These are phyloP conservation scores for Lycodopsis pacificus DNA, from an alignment of 2,797 vertebrate species.

Conservation along the genomic window DNA sequence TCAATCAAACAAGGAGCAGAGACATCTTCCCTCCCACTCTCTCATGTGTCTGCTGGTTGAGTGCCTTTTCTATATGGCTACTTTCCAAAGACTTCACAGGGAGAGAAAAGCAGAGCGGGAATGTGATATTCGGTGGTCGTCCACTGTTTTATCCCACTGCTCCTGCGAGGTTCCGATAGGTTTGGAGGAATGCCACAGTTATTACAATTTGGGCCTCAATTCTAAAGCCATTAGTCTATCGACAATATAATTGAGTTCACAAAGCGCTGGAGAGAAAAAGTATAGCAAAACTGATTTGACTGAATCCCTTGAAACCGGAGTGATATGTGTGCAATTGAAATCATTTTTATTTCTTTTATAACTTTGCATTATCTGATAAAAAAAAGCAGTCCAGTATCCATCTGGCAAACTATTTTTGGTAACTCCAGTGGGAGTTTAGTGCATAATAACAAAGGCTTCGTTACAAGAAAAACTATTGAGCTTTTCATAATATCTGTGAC, in stretches of 20 bases:
- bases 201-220: constrained; percentile 54
- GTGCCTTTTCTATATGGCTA: constrained; percentile 43
- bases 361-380: constrained; percentile 40
- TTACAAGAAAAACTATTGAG: constrained; percentile 54
- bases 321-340: constrained; percentile 38
- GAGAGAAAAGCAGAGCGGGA: constrained; percentile 21
- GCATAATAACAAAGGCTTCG: constrained; percentile 57
- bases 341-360: constrained; percentile 22
- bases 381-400: constrained; percentile 39
- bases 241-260: constrained; percentile 41
- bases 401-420: constrained; percentile 54
- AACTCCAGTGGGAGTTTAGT: constrained; percentile 40
- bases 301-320: constrained; percentile 38
- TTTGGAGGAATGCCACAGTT: constrained; percentile 66
- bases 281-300: constrained; percentile 24
- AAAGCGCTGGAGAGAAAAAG: constrained; percentile 12
- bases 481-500: constrained; percentile 57
- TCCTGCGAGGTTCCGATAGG: constrained; percentile 48
- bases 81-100: constrained; percentile 53
- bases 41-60: constrained; percentile 53
- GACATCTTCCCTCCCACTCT: constrained; percentile 37
- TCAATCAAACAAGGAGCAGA: constrained; percentile 62
- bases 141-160: constrained; percentile 52
- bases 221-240: constrained; percentile 56
- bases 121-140: constrained; percentile 54